Conservation (phyloP, 2,888 invertebrate genomes). For the Bombylius major region DNA sequence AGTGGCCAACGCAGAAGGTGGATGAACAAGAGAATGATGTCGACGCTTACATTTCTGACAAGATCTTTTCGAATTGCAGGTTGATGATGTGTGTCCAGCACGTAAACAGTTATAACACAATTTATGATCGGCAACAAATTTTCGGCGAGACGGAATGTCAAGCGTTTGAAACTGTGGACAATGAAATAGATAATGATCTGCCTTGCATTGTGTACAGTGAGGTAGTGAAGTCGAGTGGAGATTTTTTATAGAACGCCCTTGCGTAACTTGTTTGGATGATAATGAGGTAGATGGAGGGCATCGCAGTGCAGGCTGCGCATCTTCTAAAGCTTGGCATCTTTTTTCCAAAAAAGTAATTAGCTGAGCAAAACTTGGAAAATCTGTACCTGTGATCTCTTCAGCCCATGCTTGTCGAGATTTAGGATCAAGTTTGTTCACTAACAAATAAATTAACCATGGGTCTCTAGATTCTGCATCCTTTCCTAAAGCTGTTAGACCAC, state of each 20-base stretch:
- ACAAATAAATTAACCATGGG: neutral
- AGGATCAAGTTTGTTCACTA: neutral
- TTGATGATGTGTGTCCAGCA: too few relatives aligned
- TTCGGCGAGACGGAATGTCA: too few relatives aligned
- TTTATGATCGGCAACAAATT: too few relatives aligned
- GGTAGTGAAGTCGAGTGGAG: too few relatives aligned
- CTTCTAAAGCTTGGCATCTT: neutral
- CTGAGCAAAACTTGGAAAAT: neutral
- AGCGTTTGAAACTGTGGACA: too few relatives aligned
- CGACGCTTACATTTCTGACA: too few relatives aligned
- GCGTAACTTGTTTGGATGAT: neutral
- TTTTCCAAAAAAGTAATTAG: neutral
- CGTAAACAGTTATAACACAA: too few relatives aligned
- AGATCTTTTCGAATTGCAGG: too few relatives aligned
- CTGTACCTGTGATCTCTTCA: neutral
- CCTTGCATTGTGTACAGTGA: neutral
- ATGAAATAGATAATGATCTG: neutral
- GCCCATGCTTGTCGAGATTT: neutral
- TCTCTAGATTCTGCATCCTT: neutral
- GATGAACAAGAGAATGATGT: too few relatives aligned
- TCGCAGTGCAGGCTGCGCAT: too few relatives aligned
- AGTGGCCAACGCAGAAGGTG: too few relatives aligned
- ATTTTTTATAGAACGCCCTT: neutral
- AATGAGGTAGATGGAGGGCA: neutral
- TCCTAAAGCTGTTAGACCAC: neutral